Evolutionary conservation across 2,797 vertebrate genomes (phyloP), one percentile per base, ranked within the genome.

Genomic region (Knipowitschia caucasica): DNA sequence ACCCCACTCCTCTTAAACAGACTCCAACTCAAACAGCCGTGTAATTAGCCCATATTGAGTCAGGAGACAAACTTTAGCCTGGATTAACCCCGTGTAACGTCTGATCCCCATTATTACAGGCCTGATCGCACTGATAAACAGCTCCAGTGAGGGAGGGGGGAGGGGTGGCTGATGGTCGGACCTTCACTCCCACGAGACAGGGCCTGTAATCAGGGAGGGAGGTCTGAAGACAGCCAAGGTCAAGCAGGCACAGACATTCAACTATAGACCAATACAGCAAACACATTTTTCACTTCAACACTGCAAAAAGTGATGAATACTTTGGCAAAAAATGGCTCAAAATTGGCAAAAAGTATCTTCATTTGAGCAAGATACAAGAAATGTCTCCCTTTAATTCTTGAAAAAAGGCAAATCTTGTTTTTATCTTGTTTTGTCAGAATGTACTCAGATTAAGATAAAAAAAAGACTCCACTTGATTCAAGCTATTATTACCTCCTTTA

Each of bases 31-130:
- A 69, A 77, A 55, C 72, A 67, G n/a, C 21, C 55, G 27, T 56
- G 69, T 86, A 85, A 87, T 86, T 86, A 86, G 64, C 69, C 56
- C 67, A 47, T 62, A 84, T 84, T 53, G 57, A 69, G 67, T 45
- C 5, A 18, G 26, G 26, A 14, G 63, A 61, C 56, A 59, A 51
- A 52, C 81, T 80, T 82, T 73, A 67, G 63, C 1, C 12, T 47
- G 68, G 73, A 84, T 84, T 81, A 82, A 49, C 80, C 56, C 50
- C 12, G 49, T 53, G 64, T 63, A 58, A 54, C 55, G 60, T 60
- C 62, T 69, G 65, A 57, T 54, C 67, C 59, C 70, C 54, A 18
- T 9, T n/a, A 53, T 64, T 53, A 59, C 12, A 5, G 34, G 33
- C 44, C 50, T 70, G 21, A 85, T 76, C 57, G 47, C 3, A 29